A percentile compares a stretch with the other conserved stretches of the same genome.
These are phyloP conservation scores for Yoshiicerus persimilis DNA, from an alignment of 1,140 invertebrate species.

Conservation along the genomic window DNA sequence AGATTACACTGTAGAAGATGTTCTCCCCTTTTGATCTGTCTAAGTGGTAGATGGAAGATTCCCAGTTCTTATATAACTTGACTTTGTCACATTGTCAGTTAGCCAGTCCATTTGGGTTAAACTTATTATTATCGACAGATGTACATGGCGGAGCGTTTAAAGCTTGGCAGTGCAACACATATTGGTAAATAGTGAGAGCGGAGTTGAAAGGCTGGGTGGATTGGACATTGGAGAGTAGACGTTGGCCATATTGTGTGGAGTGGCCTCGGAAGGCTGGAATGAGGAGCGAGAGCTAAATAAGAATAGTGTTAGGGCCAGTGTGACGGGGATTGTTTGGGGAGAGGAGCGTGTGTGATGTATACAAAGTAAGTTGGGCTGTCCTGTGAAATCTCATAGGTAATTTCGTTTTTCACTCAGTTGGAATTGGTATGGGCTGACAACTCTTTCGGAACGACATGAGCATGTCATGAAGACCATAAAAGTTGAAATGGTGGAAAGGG, in stretches of 20 bases:
- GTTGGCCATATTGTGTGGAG: too few relatives aligned
- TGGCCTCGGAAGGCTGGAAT: too few relatives aligned
- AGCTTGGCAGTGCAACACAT: too few relatives aligned
- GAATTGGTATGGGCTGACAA: neutral
- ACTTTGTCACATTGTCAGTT: neutral
- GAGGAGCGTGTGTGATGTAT: neutral
- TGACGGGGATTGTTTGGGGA: neutral
- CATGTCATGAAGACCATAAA: slow-evolving; percentile 5
- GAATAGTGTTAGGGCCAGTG: neutral
- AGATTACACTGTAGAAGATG: too few relatives aligned
- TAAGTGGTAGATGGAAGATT: neutral
- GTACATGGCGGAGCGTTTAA: too few relatives aligned
- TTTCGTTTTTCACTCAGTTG: neutral
- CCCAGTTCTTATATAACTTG: neutral
- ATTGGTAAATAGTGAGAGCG: too few relatives aligned
- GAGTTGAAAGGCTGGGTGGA: neutral
- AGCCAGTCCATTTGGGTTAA: neutral
- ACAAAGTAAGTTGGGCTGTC: neutral
- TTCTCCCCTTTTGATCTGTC: too few relatives aligned
- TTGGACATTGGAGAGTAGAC: neutral
- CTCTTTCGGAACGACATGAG: neutral
- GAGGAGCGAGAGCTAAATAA: neutral
- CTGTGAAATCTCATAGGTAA: neutral
- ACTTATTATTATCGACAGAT: too few relatives aligned
- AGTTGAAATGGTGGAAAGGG: neutral